Conservation (phyloP, 1,140 invertebrate species). For the Acromyrmex charruanus region DNA sequence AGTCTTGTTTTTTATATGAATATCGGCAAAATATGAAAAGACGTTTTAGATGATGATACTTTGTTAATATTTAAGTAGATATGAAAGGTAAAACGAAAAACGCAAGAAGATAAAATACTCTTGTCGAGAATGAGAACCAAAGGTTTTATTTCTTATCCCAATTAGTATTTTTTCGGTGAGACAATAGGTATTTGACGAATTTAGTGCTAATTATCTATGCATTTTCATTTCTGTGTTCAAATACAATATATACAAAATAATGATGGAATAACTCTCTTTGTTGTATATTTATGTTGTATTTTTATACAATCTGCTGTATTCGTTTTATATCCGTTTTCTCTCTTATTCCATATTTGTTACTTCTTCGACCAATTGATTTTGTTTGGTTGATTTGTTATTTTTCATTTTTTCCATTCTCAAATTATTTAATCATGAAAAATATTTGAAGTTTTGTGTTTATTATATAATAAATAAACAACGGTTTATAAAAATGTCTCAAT, state of each 20-base stretch:
- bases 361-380: neutral
- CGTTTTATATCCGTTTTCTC: slow-evolving; percentile 9
- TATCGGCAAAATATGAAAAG: neutral
- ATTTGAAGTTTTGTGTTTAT: neutral
- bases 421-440: neutral
- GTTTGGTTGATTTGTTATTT: neutral
- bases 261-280: no score
- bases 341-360: neutral
- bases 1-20: neutral
- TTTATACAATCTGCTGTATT: no score
- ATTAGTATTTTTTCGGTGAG: neutral
- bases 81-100: neutral
- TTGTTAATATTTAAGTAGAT: neutral
- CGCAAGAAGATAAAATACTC: neutral
- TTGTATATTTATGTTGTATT: no score
- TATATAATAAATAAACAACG: neutral
- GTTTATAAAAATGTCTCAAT: neutral
- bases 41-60: neutral
- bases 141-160: neutral
- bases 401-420: neutral
- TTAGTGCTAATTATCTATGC: no score
- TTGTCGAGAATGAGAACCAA: neutral
- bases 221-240: no score
- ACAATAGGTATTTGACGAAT: no score
- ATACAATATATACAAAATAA: no score